Percentiles rank a stretch among this genome's conserved stretches.
Conservation (phyloP, 2,113 vertebrate species). For the Phyllopteryx taeniolatus region DNA sequence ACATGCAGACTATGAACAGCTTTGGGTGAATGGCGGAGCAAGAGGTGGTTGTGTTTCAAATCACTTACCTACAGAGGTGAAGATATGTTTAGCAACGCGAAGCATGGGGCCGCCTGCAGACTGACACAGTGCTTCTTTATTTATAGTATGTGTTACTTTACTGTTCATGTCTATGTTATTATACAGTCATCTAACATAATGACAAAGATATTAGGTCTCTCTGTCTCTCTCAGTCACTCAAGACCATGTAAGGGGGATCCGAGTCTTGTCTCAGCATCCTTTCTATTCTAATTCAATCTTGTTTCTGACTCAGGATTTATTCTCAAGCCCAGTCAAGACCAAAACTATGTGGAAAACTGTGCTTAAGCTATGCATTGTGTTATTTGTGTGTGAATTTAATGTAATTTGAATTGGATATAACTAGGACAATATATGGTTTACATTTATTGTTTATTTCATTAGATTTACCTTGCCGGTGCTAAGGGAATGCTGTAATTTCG, state of each 20-base stretch:
- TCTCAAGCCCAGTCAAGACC: no score
- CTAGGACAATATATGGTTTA: no score
- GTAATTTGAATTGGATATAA: no score
- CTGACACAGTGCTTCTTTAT: slow-evolving; percentile 10
- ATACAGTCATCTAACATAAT: background rate
- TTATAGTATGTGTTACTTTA: background rate
- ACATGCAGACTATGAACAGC: slow-evolving; percentile 36
- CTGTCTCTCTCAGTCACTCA: background rate
- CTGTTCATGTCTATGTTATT: background rate
- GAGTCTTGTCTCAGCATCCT: no score
- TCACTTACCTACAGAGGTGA: slow-evolving; percentile 30
- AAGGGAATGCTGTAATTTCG: no score
- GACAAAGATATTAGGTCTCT: background rate
- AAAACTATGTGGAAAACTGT: no score
- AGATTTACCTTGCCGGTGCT: no score
- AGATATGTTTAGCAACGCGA: slow-evolving; percentile 24
- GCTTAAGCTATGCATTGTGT: no score
- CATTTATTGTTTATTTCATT: no score
- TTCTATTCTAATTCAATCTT: no score
- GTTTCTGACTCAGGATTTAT: no score
- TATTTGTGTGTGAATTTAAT: no score
- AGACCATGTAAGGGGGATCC: background rate
- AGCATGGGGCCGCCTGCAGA: slow-evolving; percentile 9
- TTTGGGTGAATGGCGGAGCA: slow-evolving; percentile 37
- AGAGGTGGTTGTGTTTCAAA: slow-evolving; percentile 42